Percentiles rank a stretch among this genome's conserved stretches.
phyloP scores from a whole-genome alignment of 2,797 vertebrate genomes.

The Synaphobranchus kaupii region DNA sequence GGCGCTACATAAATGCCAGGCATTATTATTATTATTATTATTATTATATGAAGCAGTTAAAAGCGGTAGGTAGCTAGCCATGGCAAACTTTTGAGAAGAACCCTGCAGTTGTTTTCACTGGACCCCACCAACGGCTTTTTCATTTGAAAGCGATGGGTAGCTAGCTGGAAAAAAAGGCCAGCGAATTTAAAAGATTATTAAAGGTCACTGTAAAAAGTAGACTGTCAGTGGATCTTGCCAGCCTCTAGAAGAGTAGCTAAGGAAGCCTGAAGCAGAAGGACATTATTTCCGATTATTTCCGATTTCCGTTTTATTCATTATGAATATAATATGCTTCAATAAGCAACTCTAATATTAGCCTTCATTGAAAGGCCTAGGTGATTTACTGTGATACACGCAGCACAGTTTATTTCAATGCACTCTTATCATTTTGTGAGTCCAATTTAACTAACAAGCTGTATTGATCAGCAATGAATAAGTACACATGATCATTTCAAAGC shows the following conservation, averaged over 20 bases:
- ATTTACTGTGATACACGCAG: background rate
- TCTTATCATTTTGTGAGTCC: background rate
- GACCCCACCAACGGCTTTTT: background rate
- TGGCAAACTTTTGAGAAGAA: background rate
- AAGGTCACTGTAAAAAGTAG: background rate
- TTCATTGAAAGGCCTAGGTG: background rate
- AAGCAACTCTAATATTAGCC: background rate
- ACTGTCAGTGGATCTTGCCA: background rate
- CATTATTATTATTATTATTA: too few relatives aligned
- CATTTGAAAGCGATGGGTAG: background rate
- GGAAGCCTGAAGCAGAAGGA: background rate
- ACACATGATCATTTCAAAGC: background rate
- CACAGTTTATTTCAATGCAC: constrained; percentile 6
- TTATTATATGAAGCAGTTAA: background rate
- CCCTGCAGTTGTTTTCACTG: background rate
- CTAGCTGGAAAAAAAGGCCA: background rate
- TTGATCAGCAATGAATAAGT: background rate
- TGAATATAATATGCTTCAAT: background rate
- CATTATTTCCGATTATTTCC: background rate
- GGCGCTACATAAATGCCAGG: too few relatives aligned
- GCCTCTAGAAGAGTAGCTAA: background rate
- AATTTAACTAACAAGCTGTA: background rate
- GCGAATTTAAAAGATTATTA: background rate
- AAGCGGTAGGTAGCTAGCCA: constrained; percentile 4
- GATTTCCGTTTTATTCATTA: background rate